Percentiles rank a stretch among this genome's conserved stretches.
Evolutionary conservation across 2,113 vertebrate species (phyloP).

Genomic region (Potamarius usumacintae): DNA sequence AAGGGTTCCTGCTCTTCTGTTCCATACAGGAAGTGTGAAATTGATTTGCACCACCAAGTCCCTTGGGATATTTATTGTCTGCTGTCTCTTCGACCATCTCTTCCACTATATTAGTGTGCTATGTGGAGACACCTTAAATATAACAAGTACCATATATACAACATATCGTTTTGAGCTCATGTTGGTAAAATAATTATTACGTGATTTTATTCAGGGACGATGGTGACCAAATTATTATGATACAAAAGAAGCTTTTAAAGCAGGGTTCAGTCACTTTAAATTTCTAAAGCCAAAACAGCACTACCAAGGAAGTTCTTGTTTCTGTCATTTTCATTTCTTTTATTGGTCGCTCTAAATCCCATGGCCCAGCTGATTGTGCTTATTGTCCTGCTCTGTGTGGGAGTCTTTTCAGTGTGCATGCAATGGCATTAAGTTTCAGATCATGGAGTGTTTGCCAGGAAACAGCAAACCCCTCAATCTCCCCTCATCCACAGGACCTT

Average conservation of each 20-base stretch:
- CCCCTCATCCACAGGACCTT: not conserved
- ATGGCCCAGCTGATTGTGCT: slow-evolving; percentile 13
- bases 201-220: not conserved
- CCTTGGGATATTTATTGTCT: not conserved
- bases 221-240: not conserved
- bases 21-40: not conserved
- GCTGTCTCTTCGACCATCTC: not conserved
- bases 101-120: not conserved
- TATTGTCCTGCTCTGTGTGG: slow-evolving; percentile 26
- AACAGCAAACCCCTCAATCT: not conserved
- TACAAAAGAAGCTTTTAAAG: not conserved
- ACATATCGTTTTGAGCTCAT: not conserved
- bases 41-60: slow-evolving; percentile 5
- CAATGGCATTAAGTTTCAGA: slow-evolving; percentile 5
- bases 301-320: slow-evolving; percentile 6
- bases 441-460: not conserved
- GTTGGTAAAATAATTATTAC: not conserved
- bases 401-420: slow-evolving; percentile 18
- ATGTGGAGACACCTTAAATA: not conserved
- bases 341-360: not conserved
- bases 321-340: not conserved
- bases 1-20: not conserved
- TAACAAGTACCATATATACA: not conserved
- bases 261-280: not conserved
- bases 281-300: not conserved